Percentiles rank a stretch among this genome's conserved stretches.
phyloP scores from a whole-genome alignment of 2,888 invertebrate genomes.

The Oxyteleia sp. region DNA sequence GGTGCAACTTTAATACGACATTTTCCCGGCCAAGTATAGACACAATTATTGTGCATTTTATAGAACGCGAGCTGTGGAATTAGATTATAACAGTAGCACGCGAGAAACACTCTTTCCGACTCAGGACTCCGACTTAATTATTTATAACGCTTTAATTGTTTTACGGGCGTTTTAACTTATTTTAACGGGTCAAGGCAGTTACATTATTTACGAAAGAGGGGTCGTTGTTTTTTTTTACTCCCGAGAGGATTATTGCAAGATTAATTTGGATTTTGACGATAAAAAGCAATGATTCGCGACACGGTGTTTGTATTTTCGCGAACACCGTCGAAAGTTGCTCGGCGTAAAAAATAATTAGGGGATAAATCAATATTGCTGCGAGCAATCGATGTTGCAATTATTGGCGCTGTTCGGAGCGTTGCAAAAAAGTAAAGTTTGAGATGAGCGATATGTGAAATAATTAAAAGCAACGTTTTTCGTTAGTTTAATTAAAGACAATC shows the following conservation, averaged over 20 bases:
- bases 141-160: constrained; percentile 21
- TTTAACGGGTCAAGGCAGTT: constrained; percentile 6
- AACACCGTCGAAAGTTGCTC: not conserved
- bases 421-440: not conserved
- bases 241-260: constrained; percentile 5
- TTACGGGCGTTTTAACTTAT: constrained; percentile 13
- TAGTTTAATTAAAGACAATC: constrained; percentile 8
- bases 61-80: not conserved
- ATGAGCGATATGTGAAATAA: constrained; percentile 7
- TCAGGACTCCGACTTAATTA: not conserved
- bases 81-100: not conserved
- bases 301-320: constrained; percentile 6
- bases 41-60: constrained; percentile 9
- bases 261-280: constrained; percentile 7
- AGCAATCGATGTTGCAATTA: constrained; percentile 11
- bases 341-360: constrained; percentile 23
- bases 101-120: constrained; percentile 3
- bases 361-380: constrained; percentile 8
- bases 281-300: not conserved
- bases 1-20: not conserved
- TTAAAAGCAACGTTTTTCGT: constrained; percentile 7
- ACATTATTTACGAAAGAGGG: not conserved
- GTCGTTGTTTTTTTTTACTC: constrained; percentile 1
- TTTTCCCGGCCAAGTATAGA: not conserved
- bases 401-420: not conserved